Evolutionary conservation across 64 coral and sea anemone genomes (phyloP).

Genomic region (Montipora efflorescens): DNA sequence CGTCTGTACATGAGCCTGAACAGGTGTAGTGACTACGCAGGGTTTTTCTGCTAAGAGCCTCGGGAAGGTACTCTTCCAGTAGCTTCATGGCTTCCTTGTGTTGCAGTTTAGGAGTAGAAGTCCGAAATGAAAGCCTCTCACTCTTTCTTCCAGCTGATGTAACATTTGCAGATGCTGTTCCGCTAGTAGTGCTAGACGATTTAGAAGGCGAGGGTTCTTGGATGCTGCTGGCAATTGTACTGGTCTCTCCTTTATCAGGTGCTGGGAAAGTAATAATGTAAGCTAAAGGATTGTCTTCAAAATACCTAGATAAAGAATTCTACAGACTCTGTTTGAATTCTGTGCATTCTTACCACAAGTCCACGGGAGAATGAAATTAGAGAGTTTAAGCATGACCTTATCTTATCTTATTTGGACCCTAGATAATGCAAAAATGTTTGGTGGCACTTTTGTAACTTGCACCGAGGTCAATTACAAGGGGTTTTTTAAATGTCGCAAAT

Average conservation of each 20-base stretch:
- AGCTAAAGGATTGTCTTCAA: conserved; percentile 11
- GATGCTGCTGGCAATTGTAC: background rate
- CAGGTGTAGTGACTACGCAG: conserved; percentile 63
- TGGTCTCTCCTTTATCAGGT: background rate
- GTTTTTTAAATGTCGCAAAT: too few species aligned
- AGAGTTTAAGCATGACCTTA: background rate
- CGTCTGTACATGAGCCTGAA: conserved; percentile 48
- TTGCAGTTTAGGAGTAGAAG: conserved; percentile 38
- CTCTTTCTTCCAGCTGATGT: background rate
- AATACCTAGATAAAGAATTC: background rate
- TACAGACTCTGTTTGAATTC: background rate
- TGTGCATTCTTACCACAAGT: background rate
- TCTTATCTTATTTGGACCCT: too few species aligned
- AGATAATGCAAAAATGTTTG: too few species aligned
- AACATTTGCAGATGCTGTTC: conserved; percentile 12
- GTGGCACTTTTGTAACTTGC: too few species aligned
- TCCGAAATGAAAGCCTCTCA: background rate
- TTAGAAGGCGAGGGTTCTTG: conserved; percentile 20
- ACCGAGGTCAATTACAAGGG: too few species aligned
- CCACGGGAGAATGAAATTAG: background rate
- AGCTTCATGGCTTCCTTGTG: conserved; percentile 61
- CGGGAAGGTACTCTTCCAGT: conserved; percentile 57
- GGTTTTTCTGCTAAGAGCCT: conserved; percentile 24
- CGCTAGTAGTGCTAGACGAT: background rate
- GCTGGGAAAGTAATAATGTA: conserved; percentile 8